Conservation (phyloP, 2,888 invertebrate species). For the Nipponacmea schrenckii region DNA sequence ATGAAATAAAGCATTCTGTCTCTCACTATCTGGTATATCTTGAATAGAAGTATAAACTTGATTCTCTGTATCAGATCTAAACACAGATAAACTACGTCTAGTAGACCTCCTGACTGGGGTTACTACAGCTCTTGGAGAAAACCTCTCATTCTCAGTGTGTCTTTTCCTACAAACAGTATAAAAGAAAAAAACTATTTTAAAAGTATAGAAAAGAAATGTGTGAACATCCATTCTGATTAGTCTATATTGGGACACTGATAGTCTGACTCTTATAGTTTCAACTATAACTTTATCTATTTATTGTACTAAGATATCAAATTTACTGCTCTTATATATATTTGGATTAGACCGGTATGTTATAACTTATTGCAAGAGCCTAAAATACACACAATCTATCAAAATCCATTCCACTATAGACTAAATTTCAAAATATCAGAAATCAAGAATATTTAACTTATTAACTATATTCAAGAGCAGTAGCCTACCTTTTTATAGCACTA, state of each 20-base stretch:
- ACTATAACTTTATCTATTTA: no score
- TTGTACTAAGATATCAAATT: no score
- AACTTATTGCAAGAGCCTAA: no score
- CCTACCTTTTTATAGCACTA: slow-evolving; percentile 2
- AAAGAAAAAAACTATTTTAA: background rate
- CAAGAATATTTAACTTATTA: background rate
- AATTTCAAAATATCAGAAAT: no score
- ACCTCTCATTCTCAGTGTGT: background rate
- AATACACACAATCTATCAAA: no score
- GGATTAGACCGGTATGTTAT: no score
- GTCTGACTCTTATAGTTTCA: no score
- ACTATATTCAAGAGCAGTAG: background rate
- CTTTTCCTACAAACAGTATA: background rate
- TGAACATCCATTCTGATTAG: no score
- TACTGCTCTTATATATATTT: no score
- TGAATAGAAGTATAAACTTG: background rate
- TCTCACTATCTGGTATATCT: background rate
- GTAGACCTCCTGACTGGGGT: slow-evolving; percentile 1
- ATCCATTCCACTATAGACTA: no score
- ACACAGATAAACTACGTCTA: background rate
- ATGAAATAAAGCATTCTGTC: background rate
- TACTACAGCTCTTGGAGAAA: background rate
- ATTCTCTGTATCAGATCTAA: background rate
- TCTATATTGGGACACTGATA: no score
- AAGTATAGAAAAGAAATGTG: no score